Evolutionary conservation across 2,113 vertebrate species (phyloP).

Genomic region (Peromyscus maniculatus): DNA sequence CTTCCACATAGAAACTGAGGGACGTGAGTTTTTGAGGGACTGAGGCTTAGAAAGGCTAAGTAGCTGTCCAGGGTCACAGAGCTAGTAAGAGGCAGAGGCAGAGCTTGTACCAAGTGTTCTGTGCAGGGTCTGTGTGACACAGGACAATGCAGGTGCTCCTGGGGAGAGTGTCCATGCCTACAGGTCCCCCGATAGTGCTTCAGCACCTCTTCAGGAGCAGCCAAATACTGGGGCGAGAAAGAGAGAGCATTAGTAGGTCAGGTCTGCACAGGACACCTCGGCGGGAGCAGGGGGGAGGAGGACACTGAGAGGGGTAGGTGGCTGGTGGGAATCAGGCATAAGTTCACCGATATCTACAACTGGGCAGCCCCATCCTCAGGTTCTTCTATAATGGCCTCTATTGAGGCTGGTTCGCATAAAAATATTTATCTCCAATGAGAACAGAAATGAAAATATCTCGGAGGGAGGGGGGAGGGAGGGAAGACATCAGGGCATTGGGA

Average conservation of each 20-base stretch:
- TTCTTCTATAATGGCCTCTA: conserved; percentile 28
- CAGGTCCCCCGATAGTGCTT: neutral
- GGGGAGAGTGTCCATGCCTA: neutral
- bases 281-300: conserved; percentile 47
- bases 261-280: conserved; percentile 77
- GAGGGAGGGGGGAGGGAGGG: conserved; percentile 53
- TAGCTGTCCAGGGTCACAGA: neutral
- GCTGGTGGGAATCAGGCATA: neutral
- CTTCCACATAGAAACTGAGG: neutral
- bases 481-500: conserved; percentile 74
- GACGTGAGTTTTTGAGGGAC: neutral
- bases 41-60: neutral
- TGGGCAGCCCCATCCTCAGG: neutral
- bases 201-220: conserved; percentile 36
- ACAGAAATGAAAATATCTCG: conserved; percentile 79
- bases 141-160: neutral
- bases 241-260: conserved; percentile 82
- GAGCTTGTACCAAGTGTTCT: neutral
- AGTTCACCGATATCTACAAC: neutral
- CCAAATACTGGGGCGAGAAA: conserved; percentile 55
- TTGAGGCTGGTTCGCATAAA: conserved; percentile 60
- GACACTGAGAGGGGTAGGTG: neutral
- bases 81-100: neutral
- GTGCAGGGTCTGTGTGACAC: neutral
- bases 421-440: conserved; percentile 77